phyloP scores from a whole-genome alignment of 1,140 invertebrate genomes.

The Nomia melanderi region DNA sequence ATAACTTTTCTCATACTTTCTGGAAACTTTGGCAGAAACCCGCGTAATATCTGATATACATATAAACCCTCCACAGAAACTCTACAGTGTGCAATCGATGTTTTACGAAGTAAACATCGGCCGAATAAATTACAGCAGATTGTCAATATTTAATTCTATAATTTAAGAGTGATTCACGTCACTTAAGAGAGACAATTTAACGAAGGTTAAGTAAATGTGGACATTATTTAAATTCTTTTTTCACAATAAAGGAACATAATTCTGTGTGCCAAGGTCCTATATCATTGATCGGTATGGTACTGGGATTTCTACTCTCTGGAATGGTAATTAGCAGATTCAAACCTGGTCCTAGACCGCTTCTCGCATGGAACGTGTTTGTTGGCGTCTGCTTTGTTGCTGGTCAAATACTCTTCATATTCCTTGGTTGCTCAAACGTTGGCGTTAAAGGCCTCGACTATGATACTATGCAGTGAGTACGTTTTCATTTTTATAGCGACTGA shows the following conservation, averaged over 20 bases:
- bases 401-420: conserved; percentile 81
- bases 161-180: too few relatives aligned
- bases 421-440: conserved; percentile 81
- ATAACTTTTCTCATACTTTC: too few relatives aligned
- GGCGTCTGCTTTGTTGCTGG: conserved; percentile 82
- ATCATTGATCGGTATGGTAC: conserved; percentile 82
- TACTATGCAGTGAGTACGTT: conserved; percentile 75
- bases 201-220: too few relatives aligned
- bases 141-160: too few relatives aligned
- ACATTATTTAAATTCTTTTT: too few relatives aligned
- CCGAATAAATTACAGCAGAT: too few relatives aligned
- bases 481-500: background rate
- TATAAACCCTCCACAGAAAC: too few relatives aligned
- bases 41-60: too few relatives aligned
- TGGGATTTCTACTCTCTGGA: conserved; percentile 85
- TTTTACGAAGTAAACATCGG: too few relatives aligned
- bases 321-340: conserved; percentile 84
- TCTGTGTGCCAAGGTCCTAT: conserved; percentile 75
- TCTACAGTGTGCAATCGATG: too few relatives aligned
- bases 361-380: conserved; percentile 85
- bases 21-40: too few relatives aligned
- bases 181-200: too few relatives aligned
- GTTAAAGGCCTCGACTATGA: conserved; percentile 75
- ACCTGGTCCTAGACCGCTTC: conserved; percentile 82
- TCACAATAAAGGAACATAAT: background rate